Percentiles rank a stretch among this genome's conserved stretches.
phyloP scores from a whole-genome alignment of 1,140 invertebrate genomes.

The Cyrtorhinus lividipennis region DNA sequence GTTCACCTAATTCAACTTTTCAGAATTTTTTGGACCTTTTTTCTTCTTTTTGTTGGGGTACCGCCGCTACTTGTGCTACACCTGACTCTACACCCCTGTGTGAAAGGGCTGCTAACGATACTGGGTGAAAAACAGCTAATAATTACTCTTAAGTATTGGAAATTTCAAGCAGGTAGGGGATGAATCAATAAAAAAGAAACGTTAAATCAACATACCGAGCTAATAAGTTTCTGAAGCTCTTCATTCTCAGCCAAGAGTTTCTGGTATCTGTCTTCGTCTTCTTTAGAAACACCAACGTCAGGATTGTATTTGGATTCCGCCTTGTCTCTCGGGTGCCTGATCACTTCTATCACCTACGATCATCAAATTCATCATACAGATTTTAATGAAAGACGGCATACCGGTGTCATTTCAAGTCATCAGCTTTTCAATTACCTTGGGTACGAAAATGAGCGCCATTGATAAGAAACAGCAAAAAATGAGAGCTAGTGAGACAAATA shows the following conservation, averaged over 20 bases:
- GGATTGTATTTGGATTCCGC: constrained; percentile 71
- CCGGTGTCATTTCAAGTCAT: neutral
- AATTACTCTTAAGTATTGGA: too few relatives aligned
- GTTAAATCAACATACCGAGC: constrained; percentile 67
- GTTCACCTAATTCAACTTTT: too few relatives aligned
- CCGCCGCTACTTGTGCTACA: too few relatives aligned
- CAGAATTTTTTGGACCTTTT: too few relatives aligned
- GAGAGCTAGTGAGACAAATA: constrained; percentile 87
- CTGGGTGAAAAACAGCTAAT: too few relatives aligned
- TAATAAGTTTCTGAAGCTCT: constrained; percentile 85
- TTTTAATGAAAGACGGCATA: neutral
- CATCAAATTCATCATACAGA: neutral
- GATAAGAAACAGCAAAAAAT: constrained; percentile 91
- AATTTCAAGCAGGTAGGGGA: too few relatives aligned
- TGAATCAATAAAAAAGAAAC: too few relatives aligned
- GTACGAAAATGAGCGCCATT: constrained; percentile 92
- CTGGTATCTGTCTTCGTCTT: constrained; percentile 88
- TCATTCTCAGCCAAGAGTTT: constrained; percentile 92
- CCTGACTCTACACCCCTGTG: too few relatives aligned
- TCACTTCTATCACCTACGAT: constrained; percentile 63
- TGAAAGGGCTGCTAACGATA: too few relatives aligned
- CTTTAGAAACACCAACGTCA: constrained; percentile 76
- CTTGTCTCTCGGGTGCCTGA: constrained; percentile 65
- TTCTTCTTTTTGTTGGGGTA: too few relatives aligned
- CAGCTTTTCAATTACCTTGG: constrained; percentile 49